phyloP scores from a whole-genome alignment of 2,113 vertebrate species.

The Gopherus evgoodei region DNA sequence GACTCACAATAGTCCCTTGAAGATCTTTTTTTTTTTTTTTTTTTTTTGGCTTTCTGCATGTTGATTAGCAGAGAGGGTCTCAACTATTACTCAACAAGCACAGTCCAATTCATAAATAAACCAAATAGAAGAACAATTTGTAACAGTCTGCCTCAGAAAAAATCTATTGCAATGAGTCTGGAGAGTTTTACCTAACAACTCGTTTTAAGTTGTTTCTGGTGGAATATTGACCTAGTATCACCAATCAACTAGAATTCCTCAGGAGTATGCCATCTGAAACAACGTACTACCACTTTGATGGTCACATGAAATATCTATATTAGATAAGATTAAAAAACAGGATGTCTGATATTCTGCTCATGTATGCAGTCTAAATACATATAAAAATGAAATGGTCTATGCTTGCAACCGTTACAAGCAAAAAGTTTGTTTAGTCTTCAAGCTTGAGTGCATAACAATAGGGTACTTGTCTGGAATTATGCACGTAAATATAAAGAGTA shows the following conservation, averaged over 20 bases:
- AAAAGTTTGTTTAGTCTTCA: not conserved
- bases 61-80: not conserved
- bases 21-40: too few species aligned
- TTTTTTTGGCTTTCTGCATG: too few species aligned
- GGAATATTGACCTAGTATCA: not conserved
- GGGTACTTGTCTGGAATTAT: constrained; percentile 9
- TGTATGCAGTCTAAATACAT: not conserved
- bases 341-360: not conserved
- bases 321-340: not conserved
- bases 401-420: not conserved
- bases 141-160: not conserved
- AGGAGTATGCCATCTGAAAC: not conserved
- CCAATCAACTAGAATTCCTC: not conserved
- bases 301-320: not conserved
- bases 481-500: not conserved
- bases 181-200: not conserved
- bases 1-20: not conserved
- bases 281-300: not conserved
- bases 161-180: not conserved
- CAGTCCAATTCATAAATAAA: not conserved
- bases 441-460: constrained; percentile 2
- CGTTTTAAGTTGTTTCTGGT: not conserved
- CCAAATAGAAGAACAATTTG: not conserved
- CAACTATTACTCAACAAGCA: not conserved
- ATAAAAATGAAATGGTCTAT: not conserved